phyloP scores from a whole-genome alignment of 2,797 vertebrate genomes.

The Linurgus olivaceus region DNA sequence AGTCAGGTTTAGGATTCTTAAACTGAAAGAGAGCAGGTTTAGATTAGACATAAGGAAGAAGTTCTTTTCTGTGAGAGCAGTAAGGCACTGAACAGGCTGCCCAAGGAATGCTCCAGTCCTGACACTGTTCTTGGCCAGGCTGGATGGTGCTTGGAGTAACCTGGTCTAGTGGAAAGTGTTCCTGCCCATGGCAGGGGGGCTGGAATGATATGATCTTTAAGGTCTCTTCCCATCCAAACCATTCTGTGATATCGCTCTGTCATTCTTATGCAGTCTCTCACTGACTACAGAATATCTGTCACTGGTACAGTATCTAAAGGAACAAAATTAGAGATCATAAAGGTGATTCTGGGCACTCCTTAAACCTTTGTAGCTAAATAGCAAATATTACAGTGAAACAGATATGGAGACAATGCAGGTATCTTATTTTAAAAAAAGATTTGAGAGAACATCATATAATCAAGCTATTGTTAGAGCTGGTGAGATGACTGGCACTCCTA shows the following conservation, averaged over 20 bases:
- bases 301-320: neutral
- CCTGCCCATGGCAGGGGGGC: neutral
- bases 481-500: neutral
- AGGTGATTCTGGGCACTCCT: neutral
- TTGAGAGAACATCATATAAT: neutral
- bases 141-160: neutral
- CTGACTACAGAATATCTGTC: neutral
- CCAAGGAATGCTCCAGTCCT: neutral
- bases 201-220: neutral
- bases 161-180: neutral
- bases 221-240: neutral
- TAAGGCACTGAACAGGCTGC: neutral
- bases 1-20: neutral
- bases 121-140: neutral
- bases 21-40: neutral
- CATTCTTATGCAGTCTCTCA: neutral
- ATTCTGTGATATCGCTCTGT: neutral
- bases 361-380: neutral
- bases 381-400: neutral
- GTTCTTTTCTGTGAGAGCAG: neutral
- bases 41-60: neutral
- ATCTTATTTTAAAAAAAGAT: neutral
- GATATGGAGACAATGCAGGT: neutral
- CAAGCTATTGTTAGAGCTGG: neutral
- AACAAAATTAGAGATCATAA: neutral